Conservation (phyloP, 92 coral and sea anemone genomes). For the Blastomussa wellsi region DNA sequence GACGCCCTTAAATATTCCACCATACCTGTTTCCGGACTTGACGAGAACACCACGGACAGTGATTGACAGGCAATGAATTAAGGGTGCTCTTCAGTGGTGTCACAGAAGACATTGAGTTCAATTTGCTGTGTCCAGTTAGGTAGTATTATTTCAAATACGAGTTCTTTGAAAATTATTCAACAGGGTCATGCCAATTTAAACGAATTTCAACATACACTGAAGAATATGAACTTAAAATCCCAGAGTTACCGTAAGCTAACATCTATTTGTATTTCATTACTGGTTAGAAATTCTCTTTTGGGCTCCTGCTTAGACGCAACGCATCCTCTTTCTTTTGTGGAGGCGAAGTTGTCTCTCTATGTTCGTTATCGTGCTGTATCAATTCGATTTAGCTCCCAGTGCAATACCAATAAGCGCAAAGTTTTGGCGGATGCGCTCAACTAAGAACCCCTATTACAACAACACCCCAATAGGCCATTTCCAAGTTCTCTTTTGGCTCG, state of each 20-base stretch:
- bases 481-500: too few species aligned
- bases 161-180: not conserved
- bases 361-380: not conserved
- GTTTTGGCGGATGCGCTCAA: too few species aligned
- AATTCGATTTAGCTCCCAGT: not conserved
- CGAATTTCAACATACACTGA: not conserved
- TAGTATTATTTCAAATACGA: not conserved
- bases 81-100: not conserved
- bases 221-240: not conserved
- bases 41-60: constrained; percentile 30
- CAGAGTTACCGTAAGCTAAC: not conserved
- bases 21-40: constrained; percentile 20
- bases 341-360: not conserved
- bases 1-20: constrained; percentile 42
- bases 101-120: not conserved
- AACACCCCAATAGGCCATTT: too few species aligned
- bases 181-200: not conserved
- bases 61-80: not conserved
- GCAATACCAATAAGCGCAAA: too few species aligned
- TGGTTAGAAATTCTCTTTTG: not conserved
- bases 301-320: not conserved
- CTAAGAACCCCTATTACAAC: too few species aligned
- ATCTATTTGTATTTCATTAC: not conserved
- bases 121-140: not conserved
- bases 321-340: not conserved